Base-by-base conservation (phyloP, 2,888 invertebrate species). In the Melanargia galathea region DNA sequence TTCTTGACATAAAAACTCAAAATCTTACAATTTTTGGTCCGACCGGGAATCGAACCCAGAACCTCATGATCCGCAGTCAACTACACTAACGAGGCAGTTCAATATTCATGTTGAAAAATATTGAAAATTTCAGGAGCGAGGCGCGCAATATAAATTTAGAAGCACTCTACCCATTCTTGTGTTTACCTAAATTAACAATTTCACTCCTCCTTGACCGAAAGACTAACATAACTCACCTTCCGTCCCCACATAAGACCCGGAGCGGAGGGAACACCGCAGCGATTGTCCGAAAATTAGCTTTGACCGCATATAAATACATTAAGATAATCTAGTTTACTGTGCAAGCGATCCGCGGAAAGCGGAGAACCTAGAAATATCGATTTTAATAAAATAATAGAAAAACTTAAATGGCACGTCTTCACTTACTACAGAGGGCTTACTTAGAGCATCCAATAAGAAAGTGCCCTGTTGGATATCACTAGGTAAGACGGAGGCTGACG, bases 211-310 rank as follows among this genome's bases (percentile, higher is more conserved):
- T 71, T 60, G 56, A 62, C 63, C 64, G 43, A 52, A 70, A 70
- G 70, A 69, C 72, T 73, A 73, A 68, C 65, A 69, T 65, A 72
- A 73, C 66, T 69, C 71, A 71, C 72, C 69, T 71, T 61, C 65
- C 65, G 64, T 66, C 60, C 70, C 71, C 73, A 75, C 75, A 73
- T 72, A 73, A 72, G 72, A 64, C 71, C 70, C 68, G 57, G 63
- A 65, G 67, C 64, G 66, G 71, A 74, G 65, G 70, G 73, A 72
- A 72, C 77, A 77, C 82, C 83, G 73, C 84, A 78, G 78, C 86
- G 82, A 89, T 88, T 86, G 88, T 86, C 86, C 83, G 89, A 90
- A 90, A 90, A 90, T 90, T 90, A 89, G 86, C 86, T 86, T 73
- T 79, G 70, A 87, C 90, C 89, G 86, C 87, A 84, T 86, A 88